Conservation (phyloP, 1,140 invertebrate genomes). For the Tachypleus tridentatus region DNA sequence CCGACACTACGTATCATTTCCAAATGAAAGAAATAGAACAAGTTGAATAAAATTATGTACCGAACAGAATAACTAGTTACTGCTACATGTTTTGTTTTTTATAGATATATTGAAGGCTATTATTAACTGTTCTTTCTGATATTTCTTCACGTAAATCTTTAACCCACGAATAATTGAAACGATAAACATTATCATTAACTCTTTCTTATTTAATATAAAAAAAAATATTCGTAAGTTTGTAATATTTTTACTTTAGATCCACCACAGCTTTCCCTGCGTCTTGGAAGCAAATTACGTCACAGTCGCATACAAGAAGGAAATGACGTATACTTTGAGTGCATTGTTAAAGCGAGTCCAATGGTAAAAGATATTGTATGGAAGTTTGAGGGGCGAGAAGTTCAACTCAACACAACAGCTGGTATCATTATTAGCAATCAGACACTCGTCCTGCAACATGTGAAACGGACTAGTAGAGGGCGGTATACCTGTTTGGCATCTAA, state of each 20-base stretch:
- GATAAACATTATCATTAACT: no score
- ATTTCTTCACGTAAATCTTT: no score
- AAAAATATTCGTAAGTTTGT: no score
- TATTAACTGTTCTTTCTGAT: no score
- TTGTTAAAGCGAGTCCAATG: conserved; percentile 21
- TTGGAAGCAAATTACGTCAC: conserved; percentile 16
- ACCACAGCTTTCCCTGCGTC: conserved; percentile 15
- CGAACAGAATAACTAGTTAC: no score
- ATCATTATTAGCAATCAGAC: conserved; percentile 36
- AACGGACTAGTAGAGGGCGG: conserved; percentile 24
- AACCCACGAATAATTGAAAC: no score
- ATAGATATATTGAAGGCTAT: no score
- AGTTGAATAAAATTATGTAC: no score
- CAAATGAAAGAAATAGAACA: no score
- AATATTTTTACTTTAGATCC: conserved; percentile 6
- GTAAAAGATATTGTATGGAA: conserved; percentile 20
- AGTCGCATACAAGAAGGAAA: conserved; percentile 62
- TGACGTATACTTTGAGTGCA: conserved; percentile 61
- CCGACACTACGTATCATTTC: no score
- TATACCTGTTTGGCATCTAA: conserved; percentile 83
- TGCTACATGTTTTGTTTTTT: no score
- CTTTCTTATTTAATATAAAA: no score
- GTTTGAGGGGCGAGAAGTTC: conserved; percentile 10
- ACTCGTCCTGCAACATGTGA: conserved; percentile 29
- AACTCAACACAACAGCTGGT: not conserved